These are phyloP conservation scores for Polietes domitor DNA, from an alignment of 2,888 invertebrate genomes.

Conservation along the genomic window DNA sequence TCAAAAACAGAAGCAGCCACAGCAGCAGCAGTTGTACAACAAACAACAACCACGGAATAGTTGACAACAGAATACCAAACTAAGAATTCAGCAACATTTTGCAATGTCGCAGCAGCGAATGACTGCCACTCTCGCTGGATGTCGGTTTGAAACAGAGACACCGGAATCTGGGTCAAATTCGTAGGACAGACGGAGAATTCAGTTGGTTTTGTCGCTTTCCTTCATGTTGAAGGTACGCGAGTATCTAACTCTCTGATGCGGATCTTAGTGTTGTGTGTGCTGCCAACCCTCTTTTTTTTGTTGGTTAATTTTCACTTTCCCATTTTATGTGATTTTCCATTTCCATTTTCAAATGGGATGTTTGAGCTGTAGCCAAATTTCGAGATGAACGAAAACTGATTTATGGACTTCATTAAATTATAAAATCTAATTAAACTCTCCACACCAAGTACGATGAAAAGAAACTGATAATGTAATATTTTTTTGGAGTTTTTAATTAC, in stretches of 20 bases:
- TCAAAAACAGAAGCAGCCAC: background rate
- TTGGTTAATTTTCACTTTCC: conserved; percentile 9
- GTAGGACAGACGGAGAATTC: too few species aligned
- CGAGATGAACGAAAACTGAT: background rate
- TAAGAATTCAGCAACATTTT: conserved; percentile 9
- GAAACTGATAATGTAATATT: too few species aligned
- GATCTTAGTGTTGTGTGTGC: too few species aligned
- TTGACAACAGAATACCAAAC: conserved; percentile 12
- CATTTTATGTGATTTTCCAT: too few species aligned
- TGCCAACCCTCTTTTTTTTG: background rate
- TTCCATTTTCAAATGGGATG: too few species aligned
- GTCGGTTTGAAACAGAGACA: background rate
- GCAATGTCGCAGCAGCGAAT: conserved; percentile 6
- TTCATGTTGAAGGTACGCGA: too few species aligned
- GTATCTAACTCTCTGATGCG: too few species aligned
- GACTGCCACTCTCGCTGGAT: background rate
- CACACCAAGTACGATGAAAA: too few species aligned
- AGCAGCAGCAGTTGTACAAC: background rate
- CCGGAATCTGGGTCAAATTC: conserved; percentile 23
- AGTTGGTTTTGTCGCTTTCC: background rate
- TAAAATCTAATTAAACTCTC: background rate
- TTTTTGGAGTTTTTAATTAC: too few species aligned
- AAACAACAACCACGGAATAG: background rate
- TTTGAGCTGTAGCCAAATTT: background rate
- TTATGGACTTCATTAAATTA: conserved; percentile 5